phyloP scores from a whole-genome alignment of 2,888 invertebrate species.

The Elmis aenea region DNA sequence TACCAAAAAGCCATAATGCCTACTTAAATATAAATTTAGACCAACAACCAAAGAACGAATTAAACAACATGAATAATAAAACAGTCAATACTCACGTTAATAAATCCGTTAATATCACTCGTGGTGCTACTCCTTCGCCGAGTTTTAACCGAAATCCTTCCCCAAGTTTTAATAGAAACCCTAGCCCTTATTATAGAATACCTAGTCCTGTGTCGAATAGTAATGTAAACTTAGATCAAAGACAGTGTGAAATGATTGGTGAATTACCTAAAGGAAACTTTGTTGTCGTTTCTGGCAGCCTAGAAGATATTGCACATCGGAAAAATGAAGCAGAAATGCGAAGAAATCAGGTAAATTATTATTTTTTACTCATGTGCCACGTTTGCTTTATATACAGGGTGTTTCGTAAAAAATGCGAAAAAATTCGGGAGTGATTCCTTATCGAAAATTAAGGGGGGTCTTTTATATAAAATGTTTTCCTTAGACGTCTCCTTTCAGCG shows the following conservation, averaged over 20 bases:
- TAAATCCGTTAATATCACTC: constrained; percentile 40
- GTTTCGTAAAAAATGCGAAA: too few species aligned
- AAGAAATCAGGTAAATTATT: constrained; percentile 46
- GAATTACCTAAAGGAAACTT: constrained; percentile 35
- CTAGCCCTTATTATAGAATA: constrained; percentile 39
- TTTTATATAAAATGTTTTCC: too few species aligned
- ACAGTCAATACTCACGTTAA: constrained; percentile 23
- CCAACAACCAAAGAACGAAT: constrained; percentile 36
- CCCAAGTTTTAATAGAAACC: constrained; percentile 41
- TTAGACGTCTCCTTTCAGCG: too few species aligned
- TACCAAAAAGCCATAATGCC: constrained; percentile 37
- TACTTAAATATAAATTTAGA: constrained; percentile 35
- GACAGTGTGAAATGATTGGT: constrained; percentile 38
- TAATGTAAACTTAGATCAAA: constrained; percentile 26
- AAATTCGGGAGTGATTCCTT: too few species aligned
- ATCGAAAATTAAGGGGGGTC: too few species aligned
- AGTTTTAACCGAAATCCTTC: constrained; percentile 50
- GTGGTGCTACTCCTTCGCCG: constrained; percentile 49
- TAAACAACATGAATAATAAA: constrained; percentile 38
- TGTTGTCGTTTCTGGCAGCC: constrained; percentile 25
- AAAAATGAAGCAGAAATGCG: constrained; percentile 49
- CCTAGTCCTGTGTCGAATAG: constrained; percentile 37
- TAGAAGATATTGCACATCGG: constrained; percentile 32
- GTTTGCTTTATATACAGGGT: too few species aligned
- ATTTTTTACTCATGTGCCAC: too few species aligned